phyloP scores from a whole-genome alignment of 2,113 vertebrate species.

The Budorcas taxicolor region DNA sequence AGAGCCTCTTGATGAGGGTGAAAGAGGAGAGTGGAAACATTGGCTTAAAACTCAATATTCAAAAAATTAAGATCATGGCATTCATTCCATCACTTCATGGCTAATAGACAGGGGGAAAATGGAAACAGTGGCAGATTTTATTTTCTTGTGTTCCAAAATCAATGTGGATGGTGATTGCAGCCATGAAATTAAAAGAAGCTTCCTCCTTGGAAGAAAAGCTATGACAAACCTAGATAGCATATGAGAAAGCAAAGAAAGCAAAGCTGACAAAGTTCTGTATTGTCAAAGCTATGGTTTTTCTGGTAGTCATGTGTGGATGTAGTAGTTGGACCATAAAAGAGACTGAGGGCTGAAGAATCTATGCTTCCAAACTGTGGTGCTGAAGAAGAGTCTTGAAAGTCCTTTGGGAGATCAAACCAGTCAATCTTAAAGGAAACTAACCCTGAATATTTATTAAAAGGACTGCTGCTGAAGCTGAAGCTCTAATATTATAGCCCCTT shows the following conservation, averaged over 20 bases:
- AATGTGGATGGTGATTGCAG: neutral
- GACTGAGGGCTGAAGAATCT: neutral
- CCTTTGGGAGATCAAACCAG: neutral
- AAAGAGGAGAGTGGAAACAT: neutral
- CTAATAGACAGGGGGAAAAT: neutral
- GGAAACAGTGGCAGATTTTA: neutral
- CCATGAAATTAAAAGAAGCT: neutral
- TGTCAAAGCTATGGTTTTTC: neutral
- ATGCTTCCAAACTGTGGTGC: neutral
- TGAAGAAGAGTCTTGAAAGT: neutral
- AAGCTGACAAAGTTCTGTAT: neutral
- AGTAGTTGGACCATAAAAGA: neutral
- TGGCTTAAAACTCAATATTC: neutral
- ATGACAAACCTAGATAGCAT: neutral
- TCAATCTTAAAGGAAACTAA: neutral
- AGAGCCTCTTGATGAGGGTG: neutral
- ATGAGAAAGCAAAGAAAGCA: neutral
- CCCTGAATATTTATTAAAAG: neutral
- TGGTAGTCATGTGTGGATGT: neutral
- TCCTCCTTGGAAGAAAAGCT: neutral
- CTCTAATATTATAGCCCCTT: neutral
- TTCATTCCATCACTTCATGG: neutral
- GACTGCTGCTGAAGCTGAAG: neutral
- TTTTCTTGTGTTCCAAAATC: neutral
- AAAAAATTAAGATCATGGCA: neutral